Conservation (phyloP, 64 coral and sea anemone genomes). For the Stichodactyla mertensii region DNA sequence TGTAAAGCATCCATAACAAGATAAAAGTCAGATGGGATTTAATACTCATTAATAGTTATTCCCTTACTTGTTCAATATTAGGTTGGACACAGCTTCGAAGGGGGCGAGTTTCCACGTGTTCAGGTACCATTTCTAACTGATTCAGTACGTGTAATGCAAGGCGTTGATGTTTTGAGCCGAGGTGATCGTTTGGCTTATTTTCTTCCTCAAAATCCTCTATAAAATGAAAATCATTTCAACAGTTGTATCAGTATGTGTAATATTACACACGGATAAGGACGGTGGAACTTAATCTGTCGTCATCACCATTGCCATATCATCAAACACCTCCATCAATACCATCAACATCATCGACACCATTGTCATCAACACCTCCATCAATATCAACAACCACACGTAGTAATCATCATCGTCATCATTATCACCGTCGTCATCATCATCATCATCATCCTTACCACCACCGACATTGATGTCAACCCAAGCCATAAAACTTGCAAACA, state of each 20-base stretch:
- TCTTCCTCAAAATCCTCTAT: constrained; percentile 29
- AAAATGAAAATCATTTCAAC: background rate
- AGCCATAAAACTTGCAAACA: too few species aligned
- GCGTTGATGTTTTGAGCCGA: constrained; percentile 57
- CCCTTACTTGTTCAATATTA: constrained; percentile 71
- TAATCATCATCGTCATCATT: too few species aligned
- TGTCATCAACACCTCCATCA: too few species aligned
- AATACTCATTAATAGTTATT: background rate
- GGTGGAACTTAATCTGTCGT: too few species aligned
- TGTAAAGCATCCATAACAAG: background rate
- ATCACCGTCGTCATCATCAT: too few species aligned
- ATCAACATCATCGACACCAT: too few species aligned
- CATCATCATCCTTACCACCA: background rate
- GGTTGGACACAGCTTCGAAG: constrained; percentile 67
- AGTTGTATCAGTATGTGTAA: background rate
- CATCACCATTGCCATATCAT: too few species aligned
- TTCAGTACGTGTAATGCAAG: constrained; percentile 84
- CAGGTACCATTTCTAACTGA: constrained; percentile 69
- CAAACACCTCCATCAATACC: too few species aligned
- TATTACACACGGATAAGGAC: background rate
- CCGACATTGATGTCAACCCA: background rate
- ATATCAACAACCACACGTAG: too few species aligned
- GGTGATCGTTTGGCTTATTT: constrained; percentile 41
- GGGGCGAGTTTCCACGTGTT: constrained; percentile 88
- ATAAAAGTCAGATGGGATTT: background rate